Evolutionary conservation across 35 echinoderm and acorn worm species (phyloP), one percentile per base, ranked within the genome.

Genomic region (Amphiura filiformis): DNA sequence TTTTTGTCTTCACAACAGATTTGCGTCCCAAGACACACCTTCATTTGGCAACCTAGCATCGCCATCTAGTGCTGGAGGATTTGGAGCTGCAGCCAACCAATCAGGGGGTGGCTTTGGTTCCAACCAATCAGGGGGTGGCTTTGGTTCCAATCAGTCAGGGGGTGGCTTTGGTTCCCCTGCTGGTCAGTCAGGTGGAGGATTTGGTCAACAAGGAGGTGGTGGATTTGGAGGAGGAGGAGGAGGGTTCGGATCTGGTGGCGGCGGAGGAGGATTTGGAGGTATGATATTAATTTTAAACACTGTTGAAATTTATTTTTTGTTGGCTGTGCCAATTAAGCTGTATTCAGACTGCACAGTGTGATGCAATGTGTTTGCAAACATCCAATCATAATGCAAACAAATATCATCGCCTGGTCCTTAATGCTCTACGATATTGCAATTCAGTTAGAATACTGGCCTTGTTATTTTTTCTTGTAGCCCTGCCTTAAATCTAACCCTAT

Each of bases 21-120:
- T 93, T 88, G 91, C 91, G 30, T 84, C 91, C 0, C 91, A 93
- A 37, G 86, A 88, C 13, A 84, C 91, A 0, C 91, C 91, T 9
- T 83, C 85, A 39, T 93, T 93, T 84, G 91, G 91, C 34, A 81
- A 81, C 23, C 80, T 90, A 70, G 88, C 88, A 31, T 83, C 87
- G 17, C 34, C 26, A 37, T 36, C 70, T 78, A 56, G 49, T 7
- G 37, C 34, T 13, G 79, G 35, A 15, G 79, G 56, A 33, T 80
- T 78, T 38, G 87, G 87, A 18, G n/a, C 12, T n/a, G 28, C 28
- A n/a, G 61, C 61, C 15, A 18, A 18, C 15, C 28, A 18, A n/a
- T 70, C 61, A 2, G 28, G 11, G 1, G 85, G 86, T 41, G 87
- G 78, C 0, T 89, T 89, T 75, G 80, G 87, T 35, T 14, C 80